These are phyloP conservation scores for Protonibea diacanthus DNA, from an alignment of 2,797 vertebrate species.

Conservation along the genomic window DNA sequence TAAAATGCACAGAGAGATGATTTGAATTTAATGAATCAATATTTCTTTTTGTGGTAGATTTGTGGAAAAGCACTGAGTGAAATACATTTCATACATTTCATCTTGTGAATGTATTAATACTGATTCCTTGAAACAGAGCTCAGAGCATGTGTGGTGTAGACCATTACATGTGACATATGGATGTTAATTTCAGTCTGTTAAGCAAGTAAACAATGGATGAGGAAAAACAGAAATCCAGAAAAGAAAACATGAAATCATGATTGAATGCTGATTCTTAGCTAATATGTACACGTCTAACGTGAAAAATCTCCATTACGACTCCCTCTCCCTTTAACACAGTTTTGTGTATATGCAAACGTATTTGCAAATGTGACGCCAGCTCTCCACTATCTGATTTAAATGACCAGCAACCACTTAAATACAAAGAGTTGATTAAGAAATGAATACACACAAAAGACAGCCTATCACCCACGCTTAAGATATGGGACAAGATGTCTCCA, in stretches of 20 bases:
- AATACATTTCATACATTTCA: not conserved
- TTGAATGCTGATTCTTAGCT: constrained; percentile 71
- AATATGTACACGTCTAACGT: constrained; percentile 60
- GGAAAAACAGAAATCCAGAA: constrained; percentile 41
- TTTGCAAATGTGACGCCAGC: constrained; percentile 60
- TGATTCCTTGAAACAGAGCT: constrained; percentile 19
- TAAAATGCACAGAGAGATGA: not conserved
- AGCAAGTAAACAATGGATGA: constrained; percentile 49
- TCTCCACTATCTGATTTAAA: constrained; percentile 61
- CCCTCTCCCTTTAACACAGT: constrained; percentile 37
- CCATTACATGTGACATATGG: constrained; percentile 38
- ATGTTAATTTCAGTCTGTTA: constrained; percentile 43
- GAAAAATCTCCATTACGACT: constrained; percentile 49
- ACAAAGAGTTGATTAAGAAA: constrained; percentile 72
- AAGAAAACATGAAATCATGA: constrained; percentile 68
- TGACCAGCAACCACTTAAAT: constrained; percentile 68
- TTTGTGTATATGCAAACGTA: constrained; percentile 55
- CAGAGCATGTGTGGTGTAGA: constrained; percentile 5
- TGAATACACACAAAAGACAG: constrained; percentile 69
- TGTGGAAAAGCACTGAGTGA: not conserved
- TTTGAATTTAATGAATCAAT: constrained; percentile 28
- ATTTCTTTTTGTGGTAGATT: not conserved
- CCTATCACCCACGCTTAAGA: constrained; percentile 69
- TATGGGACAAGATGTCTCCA: constrained; percentile 72
- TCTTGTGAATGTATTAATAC: constrained; percentile 11